These are phyloP conservation scores for Micrasema minimum DNA, from an alignment of 1,140 invertebrate species.

Conservation along the genomic window DNA sequence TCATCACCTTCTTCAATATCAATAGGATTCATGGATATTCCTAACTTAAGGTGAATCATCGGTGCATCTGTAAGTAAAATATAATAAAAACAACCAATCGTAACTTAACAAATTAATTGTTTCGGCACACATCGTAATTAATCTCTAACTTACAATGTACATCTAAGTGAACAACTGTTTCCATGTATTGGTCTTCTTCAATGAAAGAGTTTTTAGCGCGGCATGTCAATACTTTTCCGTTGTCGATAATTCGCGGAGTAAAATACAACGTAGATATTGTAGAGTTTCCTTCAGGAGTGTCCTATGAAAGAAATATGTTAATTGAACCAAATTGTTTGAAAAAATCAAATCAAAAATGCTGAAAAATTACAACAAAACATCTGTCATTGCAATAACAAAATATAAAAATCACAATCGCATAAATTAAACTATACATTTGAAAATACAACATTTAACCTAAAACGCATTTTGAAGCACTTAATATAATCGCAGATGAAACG, in stretches of 20 bases:
- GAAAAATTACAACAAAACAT: too few relatives aligned
- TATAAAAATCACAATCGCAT: too few relatives aligned
- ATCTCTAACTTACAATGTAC: constrained; percentile 90
- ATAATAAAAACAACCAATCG: neutral
- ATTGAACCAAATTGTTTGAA: neutral
- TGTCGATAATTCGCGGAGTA: constrained; percentile 76
- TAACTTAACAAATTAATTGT: neutral
- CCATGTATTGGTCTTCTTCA: too few relatives aligned
- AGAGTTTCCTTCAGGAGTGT: constrained; percentile 77
- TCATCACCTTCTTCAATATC: constrained; percentile 92
- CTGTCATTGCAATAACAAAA: too few relatives aligned
- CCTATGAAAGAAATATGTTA: constrained; percentile 62
- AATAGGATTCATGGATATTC: constrained; percentile 85
- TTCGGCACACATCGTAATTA: too few relatives aligned
- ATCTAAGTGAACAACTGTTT: too few relatives aligned
- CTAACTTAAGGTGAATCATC: constrained; percentile 77
- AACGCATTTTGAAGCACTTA: neutral
- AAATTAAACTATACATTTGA: too few relatives aligned
- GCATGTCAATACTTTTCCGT: constrained; percentile 81
- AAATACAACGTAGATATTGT: constrained; percentile 78
- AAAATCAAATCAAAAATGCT: too few relatives aligned
- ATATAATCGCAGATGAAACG: neutral
- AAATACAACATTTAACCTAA: too few relatives aligned
- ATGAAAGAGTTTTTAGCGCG: constrained; percentile 83
- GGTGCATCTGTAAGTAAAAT: constrained; percentile 77